Percentiles rank a stretch among this genome's conserved stretches.
Conservation (phyloP, 1,140 invertebrate genomes). For the Trachymyrmex septentrionalis region DNA sequence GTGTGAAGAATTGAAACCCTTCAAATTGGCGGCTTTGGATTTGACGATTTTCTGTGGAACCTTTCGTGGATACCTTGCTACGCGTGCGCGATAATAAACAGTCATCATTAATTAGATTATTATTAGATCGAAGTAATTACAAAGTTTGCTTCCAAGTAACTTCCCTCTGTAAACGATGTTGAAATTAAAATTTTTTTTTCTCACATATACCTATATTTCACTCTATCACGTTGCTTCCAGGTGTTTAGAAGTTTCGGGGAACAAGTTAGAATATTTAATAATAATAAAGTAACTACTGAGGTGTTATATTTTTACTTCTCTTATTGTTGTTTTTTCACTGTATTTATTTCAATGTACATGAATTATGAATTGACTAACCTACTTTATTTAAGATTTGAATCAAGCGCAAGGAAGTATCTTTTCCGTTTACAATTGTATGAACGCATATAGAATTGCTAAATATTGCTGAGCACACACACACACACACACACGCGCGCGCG, state of each 20-base stretch:
- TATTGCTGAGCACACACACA: no score
- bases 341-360: constrained; percentile 45
- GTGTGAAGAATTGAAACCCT: neutral
- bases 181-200: neutral
- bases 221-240: neutral
- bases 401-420: constrained; percentile 8
- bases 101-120: constrained; percentile 39
- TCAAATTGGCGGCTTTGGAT: constrained; percentile 26
- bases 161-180: neutral
- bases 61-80: constrained; percentile 3
- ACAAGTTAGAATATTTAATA: constrained; percentile 14
- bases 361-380: constrained; percentile 43
- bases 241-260: neutral
- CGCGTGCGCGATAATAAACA: constrained; percentile 27
- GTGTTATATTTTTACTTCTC: neutral
- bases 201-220: neutral
- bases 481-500: no score
- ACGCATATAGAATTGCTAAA: constrained; percentile 50
- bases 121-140: neutral
- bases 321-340: neutral
- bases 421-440: constrained; percentile 32
- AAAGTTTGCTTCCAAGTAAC: neutral
- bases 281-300: neutral
- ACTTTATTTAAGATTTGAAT: constrained; percentile 16
- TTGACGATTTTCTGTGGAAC: constrained; percentile 10